Percentiles rank a stretch among this genome's conserved stretches.
These are phyloP conservation scores for Proteles cristata DNA, from an alignment of 2,113 vertebrate genomes.

Conservation along the genomic window DNA sequence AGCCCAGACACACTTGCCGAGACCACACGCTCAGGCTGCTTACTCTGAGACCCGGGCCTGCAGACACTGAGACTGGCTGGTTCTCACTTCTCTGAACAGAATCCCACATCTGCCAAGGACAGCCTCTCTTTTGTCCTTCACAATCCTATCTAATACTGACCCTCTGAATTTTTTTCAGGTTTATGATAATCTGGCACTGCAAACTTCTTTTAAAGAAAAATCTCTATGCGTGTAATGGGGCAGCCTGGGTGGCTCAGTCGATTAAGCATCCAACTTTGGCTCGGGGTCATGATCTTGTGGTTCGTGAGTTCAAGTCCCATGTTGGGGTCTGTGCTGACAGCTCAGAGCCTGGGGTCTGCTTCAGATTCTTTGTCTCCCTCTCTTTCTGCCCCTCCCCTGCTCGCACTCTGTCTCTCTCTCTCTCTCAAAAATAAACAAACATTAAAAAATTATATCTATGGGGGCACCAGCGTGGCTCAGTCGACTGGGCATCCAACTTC, in stretches of 20 bases:
- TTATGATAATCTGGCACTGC: neutral
- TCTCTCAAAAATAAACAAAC: too few relatives aligned
- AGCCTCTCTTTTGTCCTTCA: neutral
- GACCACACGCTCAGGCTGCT: neutral
- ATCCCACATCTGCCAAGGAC: neutral
- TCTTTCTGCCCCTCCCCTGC: too few relatives aligned
- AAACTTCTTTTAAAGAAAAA: neutral
- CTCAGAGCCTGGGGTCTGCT: too few relatives aligned
- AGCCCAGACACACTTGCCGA: neutral
- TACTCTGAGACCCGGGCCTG: neutral
- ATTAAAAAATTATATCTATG: neutral
- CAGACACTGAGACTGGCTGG: neutral
- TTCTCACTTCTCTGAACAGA: neutral
- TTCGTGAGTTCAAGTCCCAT: too few relatives aligned
- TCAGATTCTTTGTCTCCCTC: too few relatives aligned
- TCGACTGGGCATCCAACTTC: too few relatives aligned
- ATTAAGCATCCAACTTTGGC: too few relatives aligned
- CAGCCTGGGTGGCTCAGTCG: too few relatives aligned
- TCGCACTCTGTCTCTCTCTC: too few relatives aligned
- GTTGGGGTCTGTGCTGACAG: too few relatives aligned
- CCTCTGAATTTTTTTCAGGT: neutral
- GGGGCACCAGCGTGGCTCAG: too few relatives aligned
- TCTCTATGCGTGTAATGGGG: neutral
- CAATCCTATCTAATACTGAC: neutral
- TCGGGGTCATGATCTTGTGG: too few relatives aligned